Conservation (phyloP, 2,797 vertebrate species). For the Pipistrellus pygmaeus region DNA sequence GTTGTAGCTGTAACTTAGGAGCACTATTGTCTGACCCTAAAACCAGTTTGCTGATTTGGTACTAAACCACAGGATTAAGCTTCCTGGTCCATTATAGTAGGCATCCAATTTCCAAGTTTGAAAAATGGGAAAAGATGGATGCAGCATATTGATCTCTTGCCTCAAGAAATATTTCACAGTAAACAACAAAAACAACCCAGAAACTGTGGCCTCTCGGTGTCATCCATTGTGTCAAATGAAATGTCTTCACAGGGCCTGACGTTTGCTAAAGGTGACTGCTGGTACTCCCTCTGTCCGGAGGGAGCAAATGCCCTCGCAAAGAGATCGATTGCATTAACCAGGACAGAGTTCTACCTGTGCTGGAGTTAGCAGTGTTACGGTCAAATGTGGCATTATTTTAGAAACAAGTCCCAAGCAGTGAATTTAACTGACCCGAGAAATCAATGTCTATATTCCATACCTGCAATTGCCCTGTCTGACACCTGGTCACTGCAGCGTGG, state of each 20-base stretch:
- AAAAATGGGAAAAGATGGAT: background rate
- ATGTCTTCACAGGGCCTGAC: constrained; percentile 17
- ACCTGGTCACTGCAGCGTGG: background rate
- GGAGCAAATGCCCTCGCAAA: background rate
- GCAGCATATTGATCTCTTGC: background rate
- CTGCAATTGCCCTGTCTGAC: constrained; percentile 9
- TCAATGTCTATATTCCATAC: background rate
- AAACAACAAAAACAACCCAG: background rate
- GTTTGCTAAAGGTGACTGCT: background rate
- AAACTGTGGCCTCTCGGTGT: background rate
- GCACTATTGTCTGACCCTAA: background rate
- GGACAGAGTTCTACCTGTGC: constrained; percentile 1
- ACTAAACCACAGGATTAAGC: constrained; percentile 39
- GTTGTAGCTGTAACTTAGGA: background rate
- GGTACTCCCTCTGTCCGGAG: background rate
- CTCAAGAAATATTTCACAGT: constrained; percentile 20
- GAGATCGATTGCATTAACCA: background rate
- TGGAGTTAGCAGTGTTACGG: constrained; percentile 28
- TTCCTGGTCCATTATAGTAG: background rate
- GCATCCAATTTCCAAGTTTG: constrained; percentile 29
- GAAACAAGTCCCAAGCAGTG: constrained; percentile 35
- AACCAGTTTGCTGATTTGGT: background rate
- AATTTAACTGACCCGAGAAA: constrained; percentile 53
- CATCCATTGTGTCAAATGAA: background rate
- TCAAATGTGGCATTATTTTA: constrained; percentile 39